Percentiles rank a stretch among this genome's conserved stretches.
Evolutionary conservation across 2,113 vertebrate species (phyloP).

Genomic region (Sakesphorus luctuosus): DNA sequence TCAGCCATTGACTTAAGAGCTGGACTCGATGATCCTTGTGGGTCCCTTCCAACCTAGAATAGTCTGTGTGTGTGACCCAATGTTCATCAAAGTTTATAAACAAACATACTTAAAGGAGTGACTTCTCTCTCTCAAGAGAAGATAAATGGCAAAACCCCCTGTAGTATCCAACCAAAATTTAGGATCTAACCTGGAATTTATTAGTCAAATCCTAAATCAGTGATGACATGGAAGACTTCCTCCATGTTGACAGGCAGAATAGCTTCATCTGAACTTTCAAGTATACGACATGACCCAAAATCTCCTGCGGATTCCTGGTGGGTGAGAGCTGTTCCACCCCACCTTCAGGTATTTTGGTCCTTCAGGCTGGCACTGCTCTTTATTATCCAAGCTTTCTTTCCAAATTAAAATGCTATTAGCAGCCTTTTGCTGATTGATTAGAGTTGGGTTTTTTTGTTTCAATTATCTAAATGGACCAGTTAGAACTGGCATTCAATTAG

Average conservation of each 20-base stretch:
- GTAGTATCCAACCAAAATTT: background rate
- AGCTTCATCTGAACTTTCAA: background rate
- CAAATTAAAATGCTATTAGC: background rate
- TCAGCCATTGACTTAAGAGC: no score
- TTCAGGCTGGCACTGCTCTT: background rate
- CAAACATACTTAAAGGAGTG: background rate
- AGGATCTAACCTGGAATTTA: background rate
- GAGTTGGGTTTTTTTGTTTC: background rate
- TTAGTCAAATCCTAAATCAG: background rate
- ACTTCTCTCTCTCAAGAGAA: background rate
- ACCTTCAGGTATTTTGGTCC: background rate
- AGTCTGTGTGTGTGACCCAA: background rate
- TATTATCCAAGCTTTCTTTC: background rate
- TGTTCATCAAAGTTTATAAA: background rate
- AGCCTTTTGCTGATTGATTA: background rate
- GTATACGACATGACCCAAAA: background rate
- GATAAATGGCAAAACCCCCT: background rate
- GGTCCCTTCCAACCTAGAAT: no score
- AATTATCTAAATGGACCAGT: background rate
- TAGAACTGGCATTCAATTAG: background rate
- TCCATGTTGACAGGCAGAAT: background rate
- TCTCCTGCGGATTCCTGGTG: background rate
- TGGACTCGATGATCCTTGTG: no score
- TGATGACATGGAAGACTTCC: background rate
- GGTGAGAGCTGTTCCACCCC: background rate